Evolutionary conservation across 1,140 invertebrate genomes (phyloP).

Genomic region (Zaprionus nigranus): DNA sequence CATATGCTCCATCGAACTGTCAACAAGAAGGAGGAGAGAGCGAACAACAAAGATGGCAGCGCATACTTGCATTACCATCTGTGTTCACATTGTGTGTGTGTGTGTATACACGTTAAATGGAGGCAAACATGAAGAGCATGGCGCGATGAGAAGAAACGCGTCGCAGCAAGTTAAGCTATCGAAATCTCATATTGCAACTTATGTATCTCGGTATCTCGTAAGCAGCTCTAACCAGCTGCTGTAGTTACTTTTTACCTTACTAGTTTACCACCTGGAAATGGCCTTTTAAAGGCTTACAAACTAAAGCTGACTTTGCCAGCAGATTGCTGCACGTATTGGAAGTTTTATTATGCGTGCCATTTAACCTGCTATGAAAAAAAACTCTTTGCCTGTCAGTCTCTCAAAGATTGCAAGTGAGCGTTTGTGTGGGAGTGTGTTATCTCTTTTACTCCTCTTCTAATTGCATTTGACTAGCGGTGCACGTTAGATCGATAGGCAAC

Average conservation of each 20-base stretch:
- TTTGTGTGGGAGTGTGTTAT: no score
- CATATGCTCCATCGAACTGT: conserved; percentile 49
- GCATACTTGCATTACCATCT: conserved; percentile 18
- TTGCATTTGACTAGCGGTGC: background rate
- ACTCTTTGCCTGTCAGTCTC: background rate
- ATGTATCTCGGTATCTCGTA: background rate
- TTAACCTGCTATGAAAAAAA: background rate
- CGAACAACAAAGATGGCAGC: conserved; percentile 38
- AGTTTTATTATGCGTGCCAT: conserved; percentile 2
- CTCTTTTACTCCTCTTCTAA: background rate
- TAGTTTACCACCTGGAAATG: background rate
- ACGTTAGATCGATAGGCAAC: background rate
- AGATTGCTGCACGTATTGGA: background rate
- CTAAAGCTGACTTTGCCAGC: background rate
- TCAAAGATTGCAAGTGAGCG: background rate
- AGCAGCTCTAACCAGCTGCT: conserved; percentile 4
- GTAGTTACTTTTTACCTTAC: background rate
- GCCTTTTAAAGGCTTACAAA: conserved; percentile 4
- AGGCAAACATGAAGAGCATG: conserved; percentile 62
- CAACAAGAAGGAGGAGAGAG: conserved; percentile 33
- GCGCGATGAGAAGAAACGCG: conserved; percentile 7
- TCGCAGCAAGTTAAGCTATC: conserved; percentile 9
- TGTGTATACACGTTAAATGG: conserved; percentile 22
- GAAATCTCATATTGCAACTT: conserved; percentile 2
- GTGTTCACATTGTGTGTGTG: conserved; percentile 1